Base-by-base conservation (phyloP, 1,140 invertebrate genomes). In the Lepidostoma basale region DNA sequence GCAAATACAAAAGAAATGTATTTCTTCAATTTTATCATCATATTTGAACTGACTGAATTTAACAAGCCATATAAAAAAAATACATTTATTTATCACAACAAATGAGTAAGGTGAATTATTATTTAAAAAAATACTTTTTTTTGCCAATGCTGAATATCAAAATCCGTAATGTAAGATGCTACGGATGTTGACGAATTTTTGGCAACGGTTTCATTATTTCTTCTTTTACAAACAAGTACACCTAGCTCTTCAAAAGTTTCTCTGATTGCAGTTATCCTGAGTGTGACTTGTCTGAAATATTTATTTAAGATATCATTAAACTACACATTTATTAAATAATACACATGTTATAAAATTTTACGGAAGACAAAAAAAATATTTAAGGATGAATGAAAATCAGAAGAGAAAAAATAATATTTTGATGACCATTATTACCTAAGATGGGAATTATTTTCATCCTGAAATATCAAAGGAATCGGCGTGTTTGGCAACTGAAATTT, bases 171-270 rank as follows among this genome's bases (percentile, higher is more conserved):
- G 36, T 42, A 67, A 12, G 67, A 56, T 39, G 67, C 62, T 10
- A n/a, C n/a, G n/a, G n/a, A n/a, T n/a, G 42, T 16, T 10, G 23
- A 18, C 5, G 25, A 26, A 16, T 67, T 6, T 20, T 56, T 14
- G 16, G 8, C 9, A 10, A 5, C 26, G 16, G n/a, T 39, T 4
- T 45, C 16, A 33, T 72, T 26, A 26, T 56, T 30, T 40, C 59
- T 62, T 40, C 25, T 62, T 58, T 67, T 87, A 73, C 90, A 93
- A 8, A 96, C 77, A 16, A 96, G 80, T 49, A 96, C 81, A 1
- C 94, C 94, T 72, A 90, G 86, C 78, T 97, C 95, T 81, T 97
- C 94, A 85, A 97, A 97, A 22, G 92, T 94, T 83, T 97, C 95
- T 71, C 95, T 83, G 68, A 97, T 90, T 8, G 94, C 94, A 67